These are phyloP conservation scores for Eudyptes chrysolophus DNA, from an alignment of 2,113 vertebrate genomes.

Conservation along the genomic window DNA sequence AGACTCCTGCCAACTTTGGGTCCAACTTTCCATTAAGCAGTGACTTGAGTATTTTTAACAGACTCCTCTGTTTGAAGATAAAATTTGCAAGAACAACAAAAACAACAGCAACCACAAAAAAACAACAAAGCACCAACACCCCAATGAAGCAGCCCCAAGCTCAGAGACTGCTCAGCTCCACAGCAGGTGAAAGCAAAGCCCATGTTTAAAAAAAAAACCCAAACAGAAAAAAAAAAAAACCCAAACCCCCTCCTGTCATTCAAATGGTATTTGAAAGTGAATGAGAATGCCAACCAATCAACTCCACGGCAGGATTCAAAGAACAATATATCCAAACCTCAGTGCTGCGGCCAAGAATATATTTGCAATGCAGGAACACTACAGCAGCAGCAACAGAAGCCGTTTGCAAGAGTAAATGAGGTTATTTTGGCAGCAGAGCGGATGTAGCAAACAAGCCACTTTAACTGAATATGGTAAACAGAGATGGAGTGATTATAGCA, in stretches of 20 bases:
- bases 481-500: slow-evolving; percentile 82
- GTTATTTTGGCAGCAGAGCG: slow-evolving; percentile 79
- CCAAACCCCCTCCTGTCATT: neutral
- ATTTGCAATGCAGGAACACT: slow-evolving; percentile 29
- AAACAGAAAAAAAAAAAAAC: neutral
- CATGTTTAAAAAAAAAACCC: neutral
- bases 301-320: slow-evolving; percentile 19
- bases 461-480: slow-evolving; percentile 88
- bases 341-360: slow-evolving; percentile 26
- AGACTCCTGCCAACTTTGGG: neutral
- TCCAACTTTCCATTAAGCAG: neutral
- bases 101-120: neutral
- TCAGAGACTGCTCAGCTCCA: neutral
- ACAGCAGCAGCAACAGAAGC: slow-evolving; percentile 21
- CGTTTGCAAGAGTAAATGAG: slow-evolving; percentile 73
- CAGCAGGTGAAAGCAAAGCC: slow-evolving; percentile 44
- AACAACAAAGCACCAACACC: neutral
- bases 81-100: slow-evolving; percentile 6
- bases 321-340: slow-evolving; percentile 50
- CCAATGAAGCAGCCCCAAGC: neutral
- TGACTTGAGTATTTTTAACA: neutral
- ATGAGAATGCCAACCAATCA: slow-evolving; percentile 53
- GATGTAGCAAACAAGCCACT: slow-evolving; percentile 81
- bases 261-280: slow-evolving; percentile 43
- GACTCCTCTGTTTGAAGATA: neutral